These are phyloP conservation scores for Digitonthophagus gazella DNA, from an alignment of 2,888 invertebrate genomes.

Conservation along the genomic window DNA sequence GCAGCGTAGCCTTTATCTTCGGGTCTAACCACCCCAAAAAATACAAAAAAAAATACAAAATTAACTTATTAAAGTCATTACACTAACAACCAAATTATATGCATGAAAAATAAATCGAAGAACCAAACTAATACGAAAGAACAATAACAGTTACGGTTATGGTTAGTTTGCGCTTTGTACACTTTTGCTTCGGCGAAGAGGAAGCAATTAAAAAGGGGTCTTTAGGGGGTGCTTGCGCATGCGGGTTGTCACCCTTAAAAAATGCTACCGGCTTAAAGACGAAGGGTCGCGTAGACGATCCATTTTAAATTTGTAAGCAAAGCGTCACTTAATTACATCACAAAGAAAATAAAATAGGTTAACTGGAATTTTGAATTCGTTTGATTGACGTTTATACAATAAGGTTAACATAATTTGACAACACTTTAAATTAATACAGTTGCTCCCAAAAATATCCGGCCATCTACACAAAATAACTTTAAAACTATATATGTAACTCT, in stretches of 20 bases:
- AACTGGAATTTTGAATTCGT: too few relatives aligned
- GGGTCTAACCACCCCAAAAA: constrained; percentile 64
- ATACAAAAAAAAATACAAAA: constrained; percentile 17
- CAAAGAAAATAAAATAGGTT: too few relatives aligned
- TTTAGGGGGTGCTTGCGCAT: background rate
- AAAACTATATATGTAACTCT: too few relatives aligned
- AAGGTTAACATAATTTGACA: too few relatives aligned
- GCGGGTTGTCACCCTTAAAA: too few relatives aligned
- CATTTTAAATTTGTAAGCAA: background rate
- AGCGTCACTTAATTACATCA: too few relatives aligned
- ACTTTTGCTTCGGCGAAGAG: background rate
- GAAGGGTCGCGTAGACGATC: background rate
- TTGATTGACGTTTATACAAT: too few relatives aligned
- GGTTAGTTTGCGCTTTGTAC: background rate
- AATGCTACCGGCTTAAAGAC: background rate
- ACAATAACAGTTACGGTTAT: background rate
- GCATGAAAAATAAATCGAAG: too few relatives aligned
- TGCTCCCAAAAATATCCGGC: too few relatives aligned
- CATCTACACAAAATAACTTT: too few relatives aligned
- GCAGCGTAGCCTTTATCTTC: constrained; percentile 78
- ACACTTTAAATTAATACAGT: too few relatives aligned
- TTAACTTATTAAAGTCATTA: too few relatives aligned
- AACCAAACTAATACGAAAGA: background rate
- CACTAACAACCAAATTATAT: background rate
- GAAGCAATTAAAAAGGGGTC: constrained; percentile 6